phyloP scores from a whole-genome alignment of 2,113 vertebrate species.

The Callionymus lyra region DNA sequence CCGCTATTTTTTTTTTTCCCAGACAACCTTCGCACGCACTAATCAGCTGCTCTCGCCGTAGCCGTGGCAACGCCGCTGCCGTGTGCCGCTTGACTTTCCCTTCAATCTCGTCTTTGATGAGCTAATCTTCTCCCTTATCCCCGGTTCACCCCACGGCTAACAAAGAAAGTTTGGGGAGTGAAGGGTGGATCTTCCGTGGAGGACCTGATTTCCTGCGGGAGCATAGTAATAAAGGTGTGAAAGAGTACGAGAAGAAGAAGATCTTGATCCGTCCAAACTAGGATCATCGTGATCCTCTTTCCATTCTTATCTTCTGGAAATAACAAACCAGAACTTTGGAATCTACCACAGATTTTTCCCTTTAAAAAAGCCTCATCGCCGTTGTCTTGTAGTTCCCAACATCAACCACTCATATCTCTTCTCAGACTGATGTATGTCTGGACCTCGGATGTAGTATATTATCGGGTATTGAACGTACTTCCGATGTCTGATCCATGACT shows the following conservation, averaged over 20 bases:
- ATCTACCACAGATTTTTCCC: too few relatives aligned
- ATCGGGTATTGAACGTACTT: too few relatives aligned
- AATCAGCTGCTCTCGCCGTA: constrained; percentile 32
- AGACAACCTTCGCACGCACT: constrained; percentile 27
- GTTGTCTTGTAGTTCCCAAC: too few relatives aligned
- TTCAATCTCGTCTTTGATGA: constrained; percentile 33
- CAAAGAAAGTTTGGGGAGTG: neutral
- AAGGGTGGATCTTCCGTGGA: constrained; percentile 20
- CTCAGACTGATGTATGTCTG: too few relatives aligned
- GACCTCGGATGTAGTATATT: too few relatives aligned
- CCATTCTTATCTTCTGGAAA: too few relatives aligned
- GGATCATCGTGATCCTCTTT: too few relatives aligned
- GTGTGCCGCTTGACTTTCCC: constrained; percentile 9
- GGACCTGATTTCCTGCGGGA: constrained; percentile 40
- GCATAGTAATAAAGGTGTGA: neutral
- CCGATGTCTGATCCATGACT: too few relatives aligned
- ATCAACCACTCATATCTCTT: too few relatives aligned
- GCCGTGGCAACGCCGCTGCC: constrained; percentile 32
- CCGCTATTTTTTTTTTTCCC: too few relatives aligned
- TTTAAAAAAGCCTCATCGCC: too few relatives aligned
- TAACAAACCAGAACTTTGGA: too few relatives aligned
- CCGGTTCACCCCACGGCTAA: neutral
- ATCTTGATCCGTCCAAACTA: neutral
- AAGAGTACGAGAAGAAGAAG: constrained; percentile 36
- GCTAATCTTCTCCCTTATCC: constrained; percentile 28